These are phyloP conservation scores for Cylloceria caligata DNA, from an alignment of 2,888 invertebrate species.

Conservation along the genomic window DNA sequence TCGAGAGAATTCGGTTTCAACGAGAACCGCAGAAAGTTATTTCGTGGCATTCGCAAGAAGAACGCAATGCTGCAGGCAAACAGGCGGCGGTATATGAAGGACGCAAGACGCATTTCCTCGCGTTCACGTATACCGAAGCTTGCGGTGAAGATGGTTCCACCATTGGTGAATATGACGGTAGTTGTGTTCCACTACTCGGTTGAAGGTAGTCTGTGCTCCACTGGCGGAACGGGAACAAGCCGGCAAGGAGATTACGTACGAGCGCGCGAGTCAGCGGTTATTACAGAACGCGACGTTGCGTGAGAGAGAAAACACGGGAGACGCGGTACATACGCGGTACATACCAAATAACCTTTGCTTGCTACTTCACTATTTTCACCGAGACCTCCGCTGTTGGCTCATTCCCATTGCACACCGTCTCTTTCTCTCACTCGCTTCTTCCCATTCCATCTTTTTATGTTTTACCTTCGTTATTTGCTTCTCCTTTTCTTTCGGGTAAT, in stretches of 20 bases:
- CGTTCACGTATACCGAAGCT: conserved; percentile 3
- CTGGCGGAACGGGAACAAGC: conserved; percentile 46
- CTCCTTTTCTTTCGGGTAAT: conserved; percentile 52
- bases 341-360: conserved; percentile 48
- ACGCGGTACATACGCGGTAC: conserved; percentile 29
- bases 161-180: conserved; percentile 40
- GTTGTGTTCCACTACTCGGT: conserved; percentile 1
- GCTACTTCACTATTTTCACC: conserved; percentile 59
- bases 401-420: conserved; percentile 22
- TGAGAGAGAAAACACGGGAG: conserved; percentile 63
- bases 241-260: conserved; percentile 64
- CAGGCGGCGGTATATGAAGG: not conserved
- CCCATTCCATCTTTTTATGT: not conserved
- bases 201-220: conserved; percentile 25
- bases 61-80: conserved; percentile 21
- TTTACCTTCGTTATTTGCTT: conserved; percentile 21
- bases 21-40: conserved; percentile 37
- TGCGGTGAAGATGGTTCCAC: conserved; percentile 28
- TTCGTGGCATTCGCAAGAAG: conserved; percentile 42
- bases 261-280: conserved; percentile 68
- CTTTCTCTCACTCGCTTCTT: conserved; percentile 17
- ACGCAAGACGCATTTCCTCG: not conserved
- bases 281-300: conserved; percentile 71
- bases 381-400: conserved; percentile 52
- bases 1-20: conserved; percentile 37